These are phyloP conservation scores for Hyla sarda DNA, from an alignment of 2,113 vertebrate species.

Conservation along the genomic window DNA sequence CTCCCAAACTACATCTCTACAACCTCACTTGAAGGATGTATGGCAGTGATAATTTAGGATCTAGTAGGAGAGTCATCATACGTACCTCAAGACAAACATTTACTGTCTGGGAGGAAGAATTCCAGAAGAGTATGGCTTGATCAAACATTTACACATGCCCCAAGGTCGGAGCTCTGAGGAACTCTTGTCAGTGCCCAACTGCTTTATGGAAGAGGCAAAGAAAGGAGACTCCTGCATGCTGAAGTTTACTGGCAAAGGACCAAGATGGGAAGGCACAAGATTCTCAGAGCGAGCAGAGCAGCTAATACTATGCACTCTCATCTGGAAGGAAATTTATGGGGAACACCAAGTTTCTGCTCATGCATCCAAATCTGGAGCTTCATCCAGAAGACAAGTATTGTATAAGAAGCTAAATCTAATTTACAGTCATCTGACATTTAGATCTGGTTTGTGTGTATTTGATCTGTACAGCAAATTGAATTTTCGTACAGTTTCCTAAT, in stretches of 20 bases:
- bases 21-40: not conserved
- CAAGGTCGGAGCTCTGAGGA: slow-evolving; percentile 45
- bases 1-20: not conserved
- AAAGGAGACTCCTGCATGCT: slow-evolving; percentile 2
- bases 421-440: slow-evolving; percentile 26
- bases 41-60: not conserved
- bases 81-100: slow-evolving; percentile 56
- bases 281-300: not conserved
- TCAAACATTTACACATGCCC: slow-evolving; percentile 57
- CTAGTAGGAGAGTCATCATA: not conserved
- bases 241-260: slow-evolving; percentile 40
- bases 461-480: slow-evolving; percentile 54
- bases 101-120: slow-evolving; percentile 50
- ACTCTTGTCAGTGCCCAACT: slow-evolving; percentile 13
- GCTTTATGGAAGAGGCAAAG: slow-evolving; percentile 38
- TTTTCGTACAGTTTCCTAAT: slow-evolving; percentile 57
- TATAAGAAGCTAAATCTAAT: slow-evolving; percentile 31
- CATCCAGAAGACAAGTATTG: not conserved
- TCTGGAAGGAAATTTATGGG: not conserved
- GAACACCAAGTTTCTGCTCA: slow-evolving; percentile 33
- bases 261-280: slow-evolving; percentile 50
- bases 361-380: slow-evolving; percentile 12
- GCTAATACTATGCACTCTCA: slow-evolving; percentile 18
- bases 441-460: slow-evolving; percentile 63
- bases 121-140: slow-evolving; percentile 56